Conservation (phyloP, 2,113 vertebrate genomes). For the Passer montanus region DNA sequence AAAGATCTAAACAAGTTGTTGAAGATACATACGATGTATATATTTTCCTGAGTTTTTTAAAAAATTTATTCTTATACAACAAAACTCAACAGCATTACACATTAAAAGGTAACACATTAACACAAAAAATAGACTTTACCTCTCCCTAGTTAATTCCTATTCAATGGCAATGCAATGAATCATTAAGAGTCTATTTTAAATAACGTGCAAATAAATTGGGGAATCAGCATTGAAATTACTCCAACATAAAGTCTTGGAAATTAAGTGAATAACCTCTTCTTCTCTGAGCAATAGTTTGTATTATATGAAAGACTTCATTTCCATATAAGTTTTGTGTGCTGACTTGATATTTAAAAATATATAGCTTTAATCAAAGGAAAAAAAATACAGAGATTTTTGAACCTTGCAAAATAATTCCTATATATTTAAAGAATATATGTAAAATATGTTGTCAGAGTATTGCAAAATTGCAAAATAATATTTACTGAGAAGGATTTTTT, state of each 20-base stretch:
- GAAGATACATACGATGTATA: not conserved
- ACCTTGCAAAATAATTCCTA: not conserved
- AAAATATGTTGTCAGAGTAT: not conserved
- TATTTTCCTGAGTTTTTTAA: not conserved
- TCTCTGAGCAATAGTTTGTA: not conserved
- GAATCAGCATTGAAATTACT: not conserved
- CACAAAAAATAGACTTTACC: accelerated
- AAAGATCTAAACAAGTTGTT: not conserved
- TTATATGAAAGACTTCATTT: not conserved
- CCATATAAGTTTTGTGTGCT: not conserved
- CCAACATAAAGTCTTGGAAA: not conserved
- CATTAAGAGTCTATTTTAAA: not conserved
- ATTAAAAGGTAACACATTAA: not conserved
- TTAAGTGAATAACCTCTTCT: not conserved
- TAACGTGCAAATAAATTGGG: not conserved
- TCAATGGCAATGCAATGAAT: not conserved
- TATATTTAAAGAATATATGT: not conserved
- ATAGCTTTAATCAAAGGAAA: not conserved
- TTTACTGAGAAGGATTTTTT: not conserved
- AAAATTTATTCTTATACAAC: not conserved
- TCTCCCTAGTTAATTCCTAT: not conserved
- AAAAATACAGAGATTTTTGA: not conserved
- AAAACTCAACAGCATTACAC: not conserved
- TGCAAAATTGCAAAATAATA: not conserved
- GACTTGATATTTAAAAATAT: not conserved